Evolutionary conservation across 2,113 vertebrate genomes (phyloP), one percentile per base, ranked within the genome.

Genomic region (Otocyon megalotis): DNA sequence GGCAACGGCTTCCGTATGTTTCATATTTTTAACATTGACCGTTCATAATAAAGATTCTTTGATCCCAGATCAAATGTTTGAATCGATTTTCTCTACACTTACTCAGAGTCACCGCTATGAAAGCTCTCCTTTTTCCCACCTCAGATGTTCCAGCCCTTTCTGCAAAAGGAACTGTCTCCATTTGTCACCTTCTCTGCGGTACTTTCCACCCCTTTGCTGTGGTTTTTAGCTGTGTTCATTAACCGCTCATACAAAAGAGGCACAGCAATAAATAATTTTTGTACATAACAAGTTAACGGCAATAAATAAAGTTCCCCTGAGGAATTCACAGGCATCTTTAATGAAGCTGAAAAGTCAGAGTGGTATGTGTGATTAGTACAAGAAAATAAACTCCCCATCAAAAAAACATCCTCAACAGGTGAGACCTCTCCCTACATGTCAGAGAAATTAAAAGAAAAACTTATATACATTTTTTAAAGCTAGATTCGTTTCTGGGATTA

Each of bases 41-140:
- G 62, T 98, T 98, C 95, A 96, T 97, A 97, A 96, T 98, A 98
- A 97, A 97, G 92, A 96, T 96, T 97, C 97, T 98, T 97, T 98
- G 98, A 98, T 53, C 98, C 96, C 50, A 98, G 98, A 97, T 98
- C 97, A 98, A 98, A 76, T 97, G 95, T 98, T 98, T 98, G 97
- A 99, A 98, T 97, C 94, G 96, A 97, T 96, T 95, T 96, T 96
- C 93, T 98, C 96, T 96, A 37, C 82, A 97, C 97, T 98, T 97
- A 97, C 86, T 98, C 43, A 98, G 98, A 97, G 96, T 97, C 97
- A 97, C 92, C 69, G 65, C 96, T 94, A 88, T 65, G 83, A 94
- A 97, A 88, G 69, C 53, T 94, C 80, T 32, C 96, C 69, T 63
- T 92, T 58, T 95, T 84, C 16, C 94, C 71, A 95, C 95, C 35